Percentiles rank a stretch among this genome's conserved stretches.
phyloP scores from a whole-genome alignment of 2,113 vertebrate genomes.

The Scalopus aquaticus region DNA sequence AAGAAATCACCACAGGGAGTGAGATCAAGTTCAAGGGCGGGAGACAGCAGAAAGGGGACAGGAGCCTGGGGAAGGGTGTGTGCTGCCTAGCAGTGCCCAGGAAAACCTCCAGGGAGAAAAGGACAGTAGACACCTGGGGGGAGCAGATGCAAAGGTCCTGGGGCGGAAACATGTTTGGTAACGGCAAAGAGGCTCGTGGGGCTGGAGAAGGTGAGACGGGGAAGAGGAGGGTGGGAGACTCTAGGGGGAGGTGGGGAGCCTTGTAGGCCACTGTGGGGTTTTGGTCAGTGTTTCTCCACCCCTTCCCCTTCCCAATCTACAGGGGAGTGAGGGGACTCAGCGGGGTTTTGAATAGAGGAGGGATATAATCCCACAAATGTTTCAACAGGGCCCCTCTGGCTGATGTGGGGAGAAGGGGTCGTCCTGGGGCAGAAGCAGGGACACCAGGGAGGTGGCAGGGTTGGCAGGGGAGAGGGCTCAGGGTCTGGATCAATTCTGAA shows the following conservation, averaged over 20 bases:
- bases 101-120: background rate
- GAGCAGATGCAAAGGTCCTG: constrained; percentile 10
- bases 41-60: background rate
- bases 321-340: background rate
- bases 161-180: background rate
- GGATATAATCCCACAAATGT: background rate
- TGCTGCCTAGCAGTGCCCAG: background rate
- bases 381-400: background rate
- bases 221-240: background rate
- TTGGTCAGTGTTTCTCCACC: background rate
- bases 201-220: background rate
- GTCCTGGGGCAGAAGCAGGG: background rate
- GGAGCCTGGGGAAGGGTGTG: too few relatives aligned
- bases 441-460: background rate
- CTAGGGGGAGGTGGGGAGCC: background rate
- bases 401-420: background rate
- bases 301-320: too few relatives aligned
- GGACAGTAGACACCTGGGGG: background rate
- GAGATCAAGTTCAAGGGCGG: background rate
- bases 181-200: background rate
- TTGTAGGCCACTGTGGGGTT: background rate
- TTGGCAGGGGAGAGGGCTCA: accelerated
- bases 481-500: background rate
- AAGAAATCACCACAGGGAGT: background rate
- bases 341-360: background rate